A percentile compares a stretch with the other conserved stretches of the same genome.
Conservation (phyloP, 2,113 vertebrate species). For the Pelodiscus sinensis region DNA sequence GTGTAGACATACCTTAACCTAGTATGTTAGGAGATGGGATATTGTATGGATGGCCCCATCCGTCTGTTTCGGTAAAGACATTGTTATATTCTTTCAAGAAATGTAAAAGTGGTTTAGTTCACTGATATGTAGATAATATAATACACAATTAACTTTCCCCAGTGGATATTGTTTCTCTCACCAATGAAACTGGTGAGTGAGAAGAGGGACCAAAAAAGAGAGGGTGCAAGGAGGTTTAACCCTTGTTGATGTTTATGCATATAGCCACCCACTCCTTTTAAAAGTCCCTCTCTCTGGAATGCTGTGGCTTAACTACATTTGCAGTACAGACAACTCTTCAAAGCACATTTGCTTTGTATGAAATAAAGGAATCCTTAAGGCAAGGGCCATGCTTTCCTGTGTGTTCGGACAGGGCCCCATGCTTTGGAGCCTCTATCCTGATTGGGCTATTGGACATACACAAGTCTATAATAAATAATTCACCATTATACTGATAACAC, state of each 20-base stretch:
- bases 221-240: neutral
- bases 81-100: rapidly evolving
- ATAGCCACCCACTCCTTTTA: neutral
- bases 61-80: neutral
- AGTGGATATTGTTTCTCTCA: neutral
- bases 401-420: neutral
- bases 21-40: slow-evolving; percentile 36
- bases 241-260: rapidly evolving
- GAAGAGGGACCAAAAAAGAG: neutral
- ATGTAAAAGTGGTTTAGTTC: neutral
- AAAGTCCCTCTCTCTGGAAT: neutral
- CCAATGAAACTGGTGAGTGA: neutral
- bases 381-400: neutral
- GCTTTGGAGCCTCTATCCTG: neutral
- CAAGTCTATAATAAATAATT: neutral
- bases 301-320: rapidly evolving
- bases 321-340: neutral
- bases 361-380: neutral
- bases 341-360: neutral
- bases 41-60: slow-evolving; percentile 32
- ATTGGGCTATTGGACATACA: neutral
- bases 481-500: neutral
- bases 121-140: neutral
- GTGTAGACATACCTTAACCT: too few relatives aligned
- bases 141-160: neutral